phyloP scores from a whole-genome alignment of 2,888 invertebrate genomes.

The Noctua fimbriata region DNA sequence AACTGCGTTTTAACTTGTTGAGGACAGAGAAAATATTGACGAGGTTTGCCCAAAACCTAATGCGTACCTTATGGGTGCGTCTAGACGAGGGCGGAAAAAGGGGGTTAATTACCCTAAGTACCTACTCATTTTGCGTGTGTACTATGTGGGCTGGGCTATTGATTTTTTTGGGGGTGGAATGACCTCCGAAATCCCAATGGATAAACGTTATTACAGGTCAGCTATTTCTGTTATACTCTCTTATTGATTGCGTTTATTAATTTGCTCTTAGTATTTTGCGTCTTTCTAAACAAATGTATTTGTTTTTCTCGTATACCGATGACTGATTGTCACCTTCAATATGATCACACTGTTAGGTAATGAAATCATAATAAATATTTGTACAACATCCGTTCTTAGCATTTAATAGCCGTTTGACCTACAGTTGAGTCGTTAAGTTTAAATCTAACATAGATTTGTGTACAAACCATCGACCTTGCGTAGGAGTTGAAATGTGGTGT shows the following conservation, averaged over 20 bases:
- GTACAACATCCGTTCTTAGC: slow-evolving; percentile 58
- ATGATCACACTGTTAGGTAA: slow-evolving; percentile 29
- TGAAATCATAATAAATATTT: slow-evolving; percentile 67
- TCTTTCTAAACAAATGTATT: background rate
- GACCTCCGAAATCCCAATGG: slow-evolving; percentile 25
- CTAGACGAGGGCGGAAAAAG: slow-evolving; percentile 40
- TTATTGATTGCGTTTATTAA: background rate
- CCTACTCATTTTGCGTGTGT: slow-evolving; percentile 50
- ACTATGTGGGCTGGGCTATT: slow-evolving; percentile 49
- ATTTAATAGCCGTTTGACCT: slow-evolving; percentile 75
- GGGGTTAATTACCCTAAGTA: slow-evolving; percentile 59
- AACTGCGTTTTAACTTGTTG: slow-evolving; percentile 62
- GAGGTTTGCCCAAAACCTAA: slow-evolving; percentile 23
- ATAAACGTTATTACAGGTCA: slow-evolving; percentile 15
- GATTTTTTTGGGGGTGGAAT: slow-evolving; percentile 40
- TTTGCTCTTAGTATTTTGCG: background rate
- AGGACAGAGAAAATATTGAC: slow-evolving; percentile 51
- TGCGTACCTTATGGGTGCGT: slow-evolving; percentile 37
- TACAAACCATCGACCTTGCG: slow-evolving; percentile 77
- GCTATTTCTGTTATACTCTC: background rate
- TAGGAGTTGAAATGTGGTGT: slow-evolving; percentile 68
- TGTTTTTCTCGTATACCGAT: slow-evolving; percentile 1
- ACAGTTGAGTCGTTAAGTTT: slow-evolving; percentile 72
- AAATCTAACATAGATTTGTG: slow-evolving; percentile 69
- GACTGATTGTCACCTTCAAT: slow-evolving; percentile 23